Evolutionary conservation across 2,113 vertebrate species (phyloP).

Genomic region (Gopherus evgoodei): DNA sequence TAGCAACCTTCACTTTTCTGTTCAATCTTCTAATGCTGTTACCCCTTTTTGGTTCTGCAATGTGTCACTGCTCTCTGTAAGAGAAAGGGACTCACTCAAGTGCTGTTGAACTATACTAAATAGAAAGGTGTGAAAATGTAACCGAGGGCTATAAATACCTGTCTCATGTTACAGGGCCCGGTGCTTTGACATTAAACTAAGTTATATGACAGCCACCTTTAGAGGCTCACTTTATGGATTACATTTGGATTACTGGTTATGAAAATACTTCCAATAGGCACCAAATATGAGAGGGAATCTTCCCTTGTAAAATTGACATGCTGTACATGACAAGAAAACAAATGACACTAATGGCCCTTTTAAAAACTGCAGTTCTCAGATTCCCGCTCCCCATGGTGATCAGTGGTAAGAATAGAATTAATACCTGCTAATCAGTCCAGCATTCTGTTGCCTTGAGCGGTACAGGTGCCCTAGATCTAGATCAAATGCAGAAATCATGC

Average conservation of each 20-base stretch:
- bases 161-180: neutral
- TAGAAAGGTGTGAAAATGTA: slow-evolving; percentile 11
- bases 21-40: neutral
- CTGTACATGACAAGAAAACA: neutral
- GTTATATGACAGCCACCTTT: neutral
- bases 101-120: neutral
- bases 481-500: slow-evolving; percentile 64
- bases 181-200: neutral
- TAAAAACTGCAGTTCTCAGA: neutral
- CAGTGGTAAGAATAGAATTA: slow-evolving; percentile 60
- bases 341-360: neutral
- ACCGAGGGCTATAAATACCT: neutral
- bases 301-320: neutral
- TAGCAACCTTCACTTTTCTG: neutral
- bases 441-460: slow-evolving; percentile 66
- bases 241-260: neutral
- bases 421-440: slow-evolving; percentile 52
- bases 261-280: neutral
- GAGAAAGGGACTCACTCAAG: neutral
- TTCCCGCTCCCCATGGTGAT: slow-evolving; percentile 31
- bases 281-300: neutral
- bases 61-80: neutral
- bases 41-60: neutral
- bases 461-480: slow-evolving; percentile 62
- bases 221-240: neutral